Evolutionary conservation across 2,797 vertebrate genomes (phyloP), one percentile per base, ranked within the genome.

Genomic region (Ctenopoma multispine): DNA sequence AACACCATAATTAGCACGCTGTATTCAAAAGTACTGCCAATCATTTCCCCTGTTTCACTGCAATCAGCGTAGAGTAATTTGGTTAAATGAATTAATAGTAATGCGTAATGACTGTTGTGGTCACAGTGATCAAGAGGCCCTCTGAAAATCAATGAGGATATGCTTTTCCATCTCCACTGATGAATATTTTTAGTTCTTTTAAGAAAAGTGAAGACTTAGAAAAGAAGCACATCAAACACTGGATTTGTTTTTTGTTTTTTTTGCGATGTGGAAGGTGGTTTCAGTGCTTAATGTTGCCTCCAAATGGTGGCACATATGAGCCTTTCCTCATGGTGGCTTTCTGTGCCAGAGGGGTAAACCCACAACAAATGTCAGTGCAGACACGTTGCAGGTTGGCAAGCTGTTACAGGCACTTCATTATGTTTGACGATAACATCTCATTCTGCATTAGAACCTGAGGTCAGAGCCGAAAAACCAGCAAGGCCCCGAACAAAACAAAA

Each of bases 371-470:
- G 77, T 86, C 85, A 79, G 58, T 4, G 29, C 54, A 66, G 72
- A 77, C 66, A 55, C 17, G 15, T 54, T 8, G 21, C 59, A 50
- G 74, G 75, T 71, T 77, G 73, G 73, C 80, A 79, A 68, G 75
- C 72, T 80, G 73, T 64, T 79, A 29, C 58, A 38, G 73, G 44
- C 66, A 69, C 84, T 83, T 87, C 72, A 78, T 85, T 85, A 81
- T 70, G 65, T 85, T 56, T 18, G 17, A 17, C 62, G 78, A 85
- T 84, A 85, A 82, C 74, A 61, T 83, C 84, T 81, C 81, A 77
- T 87, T 86, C 66, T 70, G 67, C 64, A 56, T 75, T 77, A 63
- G 70, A 78, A 86, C 79, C 72, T 9, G 67, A 72, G 82, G 84
- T 90, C 83, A 79, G 51, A 75, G 48, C 58, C 41, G 54, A 60